Conservation (phyloP, 2,888 invertebrate genomes). For the Mythimna vitellina region DNA sequence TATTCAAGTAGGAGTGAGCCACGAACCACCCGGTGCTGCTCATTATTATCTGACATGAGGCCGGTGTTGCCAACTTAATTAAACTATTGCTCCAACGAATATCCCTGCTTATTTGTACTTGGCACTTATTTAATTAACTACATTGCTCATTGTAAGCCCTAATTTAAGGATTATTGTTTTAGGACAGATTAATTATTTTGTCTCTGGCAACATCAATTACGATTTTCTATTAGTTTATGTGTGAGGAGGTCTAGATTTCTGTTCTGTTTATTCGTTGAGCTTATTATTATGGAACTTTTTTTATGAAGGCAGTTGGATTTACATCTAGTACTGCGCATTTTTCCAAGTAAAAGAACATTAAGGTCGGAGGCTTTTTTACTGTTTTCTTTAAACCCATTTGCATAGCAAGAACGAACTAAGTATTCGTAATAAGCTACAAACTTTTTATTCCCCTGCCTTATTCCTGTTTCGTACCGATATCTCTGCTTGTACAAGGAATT, state of each 20-base stretch:
- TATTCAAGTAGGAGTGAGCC: slow-evolving; percentile 33
- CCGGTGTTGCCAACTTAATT: slow-evolving; percentile 64
- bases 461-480: slow-evolving; percentile 41
- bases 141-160: slow-evolving; percentile 14
- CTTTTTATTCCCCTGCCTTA: slow-evolving; percentile 46
- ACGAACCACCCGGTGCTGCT: slow-evolving; percentile 43
- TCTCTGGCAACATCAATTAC: slow-evolving; percentile 5
- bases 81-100: slow-evolving; percentile 55
- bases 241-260: background rate
- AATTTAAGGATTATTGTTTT: slow-evolving; percentile 25
- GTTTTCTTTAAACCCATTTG: slow-evolving; percentile 45
- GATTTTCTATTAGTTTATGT: background rate
- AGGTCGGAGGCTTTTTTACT: slow-evolving; percentile 28
- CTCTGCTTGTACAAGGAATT: slow-evolving; percentile 29
- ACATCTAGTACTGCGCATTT: slow-evolving; percentile 21
- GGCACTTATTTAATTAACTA: slow-evolving; percentile 43
- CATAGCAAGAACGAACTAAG: slow-evolving; percentile 24
- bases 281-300: background rate
- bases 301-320: slow-evolving; percentile 29
- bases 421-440: slow-evolving; percentile 33
- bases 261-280: background rate
- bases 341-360: slow-evolving; percentile 38
- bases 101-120: slow-evolving; percentile 18
- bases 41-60: slow-evolving; percentile 64
- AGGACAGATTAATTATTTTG: slow-evolving; percentile 26